Base-by-base conservation (phyloP, 2,113 vertebrate species). In the Sturnus vulgaris region DNA sequence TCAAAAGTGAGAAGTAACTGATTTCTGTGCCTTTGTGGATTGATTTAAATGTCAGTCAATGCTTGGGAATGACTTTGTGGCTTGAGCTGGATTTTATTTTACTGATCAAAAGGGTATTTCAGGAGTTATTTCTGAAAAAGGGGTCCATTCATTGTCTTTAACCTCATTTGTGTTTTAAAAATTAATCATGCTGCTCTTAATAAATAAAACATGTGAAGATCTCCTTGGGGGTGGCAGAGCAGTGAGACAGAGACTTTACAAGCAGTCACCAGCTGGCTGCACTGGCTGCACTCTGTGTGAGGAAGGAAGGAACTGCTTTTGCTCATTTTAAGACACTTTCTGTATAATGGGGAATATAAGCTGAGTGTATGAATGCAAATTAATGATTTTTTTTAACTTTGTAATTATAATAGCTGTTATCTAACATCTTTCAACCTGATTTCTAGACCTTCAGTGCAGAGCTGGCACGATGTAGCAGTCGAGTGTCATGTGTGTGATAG, bases 251-350 rank as follows among this genome's bases (percentile, higher is more conserved):
- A 35, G 35, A 14, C 14, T 49, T 37, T 7, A 40, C n/a, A 52
- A 52, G 59, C 2, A 2, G 24, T 24, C 53, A 16, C 23, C 49
- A n/a, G 31, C 19, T 69, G 71, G 13, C 31, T 82, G 37, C n/a
- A 7, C 17, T 57, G 82, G 15, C 61, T 79, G 46, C 6, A 2
- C 55, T 80, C 2, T 0, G 2, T 1, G 3, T 47, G 40, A 57
- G 80, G 59, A n/a, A 63, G 75, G 61, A 63, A 72, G 39, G 9
- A 49, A 55, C 21, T 35, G 24, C 11, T 2, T 81, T 96, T 88
- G n/a, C 64, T 83, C 39, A 30, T 93, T 97, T 89, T 80, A 33
- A 91, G 52, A 33, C 7, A 6, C 13, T 65, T 69, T 44, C n/a
- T 78, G 3, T 47, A 12, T 70, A 14, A 46, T 35, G 37, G 22